Base-by-base conservation (phyloP, 2,797 vertebrate genomes). In the Sebastes diploproa region DNA sequence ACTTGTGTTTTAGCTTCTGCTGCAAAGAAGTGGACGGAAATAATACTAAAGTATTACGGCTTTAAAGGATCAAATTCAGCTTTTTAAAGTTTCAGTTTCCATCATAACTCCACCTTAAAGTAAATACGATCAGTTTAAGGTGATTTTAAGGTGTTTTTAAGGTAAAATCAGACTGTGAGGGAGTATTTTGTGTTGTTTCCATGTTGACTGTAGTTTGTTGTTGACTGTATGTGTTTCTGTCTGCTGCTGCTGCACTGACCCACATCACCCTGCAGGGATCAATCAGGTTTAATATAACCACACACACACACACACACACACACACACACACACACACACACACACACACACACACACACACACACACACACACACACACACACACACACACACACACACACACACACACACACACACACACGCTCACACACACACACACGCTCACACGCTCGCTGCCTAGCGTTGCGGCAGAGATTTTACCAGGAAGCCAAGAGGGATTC, bases 401-500 rank as follows among this genome's bases (percentile, higher is more conserved):
- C 36, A 65, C 5, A 12, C 62, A 32, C 30, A 34, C 30, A 54
- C 8, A 36, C 34, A 12, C 62, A 32, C 30, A 34, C 30, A 54
- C 8, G 12, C 34, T 5, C 62, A 32, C 30, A 34, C 30, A 54
- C 5, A 36, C 34, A 12, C 62, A 32, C 71, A 25, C 59, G 23
- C 23, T 23, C 23, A 27, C 36, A 50, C 5, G 20, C 63, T 46
- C 23, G 27, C 42, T 2, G 32, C n/a, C 6, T 36, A 14, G 29
- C 7, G 12, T 16, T 42, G 62, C 27, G 23, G 27, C 64, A 67
- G 54, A 46, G 54, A 13, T 69, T 61, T 69, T 61, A 69, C 38
- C 30, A 38, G 65, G 55, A 68, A 77, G 42, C 23, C 65, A 27
- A 27, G 42, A 38, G 58, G 58, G 22, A 77, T 77, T 77, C 65